Percentiles rank a stretch among this genome's conserved stretches.
phyloP scores from a whole-genome alignment of 2,888 invertebrate species.

The Invenusta paracnida region DNA sequence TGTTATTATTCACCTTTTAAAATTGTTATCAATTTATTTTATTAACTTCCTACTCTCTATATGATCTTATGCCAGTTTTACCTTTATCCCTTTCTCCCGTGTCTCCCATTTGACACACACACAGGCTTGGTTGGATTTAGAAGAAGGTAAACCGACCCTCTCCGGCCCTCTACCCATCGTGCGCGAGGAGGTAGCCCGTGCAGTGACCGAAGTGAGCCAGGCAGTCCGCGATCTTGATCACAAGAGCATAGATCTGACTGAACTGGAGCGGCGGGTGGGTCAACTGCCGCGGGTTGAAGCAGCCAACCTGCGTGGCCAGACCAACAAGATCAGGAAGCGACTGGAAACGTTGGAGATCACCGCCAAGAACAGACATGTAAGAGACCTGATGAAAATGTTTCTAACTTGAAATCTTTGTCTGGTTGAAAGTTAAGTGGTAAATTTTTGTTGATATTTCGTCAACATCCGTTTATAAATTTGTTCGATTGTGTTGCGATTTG shows the following conservation, averaged over 20 bases:
- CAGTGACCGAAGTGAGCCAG: conserved; percentile 20
- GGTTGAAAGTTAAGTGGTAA: no score
- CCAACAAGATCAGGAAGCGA: not conserved
- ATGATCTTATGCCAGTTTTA: no score
- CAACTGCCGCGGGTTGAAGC: not conserved
- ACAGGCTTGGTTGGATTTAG: conserved; percentile 72
- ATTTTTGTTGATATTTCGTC: no score
- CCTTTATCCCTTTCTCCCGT: no score
- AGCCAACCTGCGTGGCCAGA: not conserved
- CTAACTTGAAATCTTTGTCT: not conserved
- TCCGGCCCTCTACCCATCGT: conserved; percentile 57
- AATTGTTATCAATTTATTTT: no score
- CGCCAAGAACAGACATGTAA: not conserved
- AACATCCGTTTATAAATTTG: no score
- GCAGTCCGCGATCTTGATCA: conserved; percentile 33
- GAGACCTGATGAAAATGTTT: not conserved
- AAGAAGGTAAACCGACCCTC: conserved; percentile 70
- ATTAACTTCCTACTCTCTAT: no score
- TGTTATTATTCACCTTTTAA: no score
- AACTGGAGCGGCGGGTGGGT: conserved; percentile 1
- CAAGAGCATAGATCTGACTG: not conserved
- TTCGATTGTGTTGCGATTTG: no score
- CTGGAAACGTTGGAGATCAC: not conserved
- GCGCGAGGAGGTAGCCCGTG: conserved; percentile 69
- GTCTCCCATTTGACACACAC: no score